Percentiles rank a stretch among this genome's conserved stretches.
These are phyloP conservation scores for cat (Felis catus) DNA, from an alignment of 2,113 vertebrate species.

Conservation along the genomic window F.catus_Fca126_mat1.0 CM031421.1:54514001-54514500, in stretches of 20 bases:
- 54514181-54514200: not conserved
- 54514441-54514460: not conserved
- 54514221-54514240: not conserved
- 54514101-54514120: not conserved
- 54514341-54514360: not conserved
- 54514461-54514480: too few relatives aligned
- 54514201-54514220: not conserved
- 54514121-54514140: not conserved
- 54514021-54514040: constrained; percentile 28
- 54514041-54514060: constrained; percentile 21
- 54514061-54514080: not conserved
- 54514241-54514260: not conserved
- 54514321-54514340: not conserved
- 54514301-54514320: not conserved
- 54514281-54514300: not conserved
- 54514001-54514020: not conserved
- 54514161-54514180: not conserved
- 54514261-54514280: not conserved
- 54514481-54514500: too few relatives aligned
- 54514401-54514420: not conserved
- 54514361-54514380: not conserved
- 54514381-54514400: not conserved
- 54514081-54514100: not conserved
- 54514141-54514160: not conserved
- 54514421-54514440: constrained; percentile 3